A percentile compares a stretch with the other conserved stretches of the same genome.
Evolutionary conservation across 2,113 vertebrate species (phyloP).

Genomic region (Labrus mixtus): DNA sequence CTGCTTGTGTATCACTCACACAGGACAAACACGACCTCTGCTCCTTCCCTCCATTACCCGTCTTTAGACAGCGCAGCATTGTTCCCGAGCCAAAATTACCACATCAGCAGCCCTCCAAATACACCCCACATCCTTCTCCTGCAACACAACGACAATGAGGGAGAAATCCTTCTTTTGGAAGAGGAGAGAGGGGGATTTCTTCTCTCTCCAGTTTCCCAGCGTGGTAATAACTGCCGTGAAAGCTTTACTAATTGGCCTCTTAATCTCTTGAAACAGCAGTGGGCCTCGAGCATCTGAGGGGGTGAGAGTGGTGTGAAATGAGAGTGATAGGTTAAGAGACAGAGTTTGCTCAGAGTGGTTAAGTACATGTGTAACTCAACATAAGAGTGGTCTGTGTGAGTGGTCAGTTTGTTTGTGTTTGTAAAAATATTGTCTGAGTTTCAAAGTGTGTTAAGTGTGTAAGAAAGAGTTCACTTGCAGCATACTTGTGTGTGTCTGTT

Average conservation of each 20-base stretch:
- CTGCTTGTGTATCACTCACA: slow-evolving; percentile 15
- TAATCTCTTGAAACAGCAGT: slow-evolving; percentile 46
- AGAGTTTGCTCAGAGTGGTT: not conserved
- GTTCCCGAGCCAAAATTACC: slow-evolving; percentile 72
- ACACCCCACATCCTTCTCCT: slow-evolving; percentile 69
- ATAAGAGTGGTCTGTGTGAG: not conserved
- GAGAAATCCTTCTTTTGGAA: slow-evolving; percentile 69
- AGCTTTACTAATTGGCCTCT: slow-evolving; percentile 72
- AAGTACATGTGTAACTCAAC: not conserved
- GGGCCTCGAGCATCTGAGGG: slow-evolving; percentile 13
- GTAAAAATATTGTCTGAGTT: no score
- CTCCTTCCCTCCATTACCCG: slow-evolving; percentile 52
- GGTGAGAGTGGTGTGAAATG: slow-evolving; percentile 32
- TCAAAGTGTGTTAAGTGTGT: not conserved
- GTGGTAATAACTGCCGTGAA: slow-evolving; percentile 56
- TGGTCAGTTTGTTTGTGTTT: no score
- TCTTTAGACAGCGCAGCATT: slow-evolving; percentile 71
- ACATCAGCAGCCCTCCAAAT: slow-evolving; percentile 66
- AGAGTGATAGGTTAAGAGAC: slow-evolving; percentile 5
- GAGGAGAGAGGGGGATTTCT: slow-evolving; percentile 64
- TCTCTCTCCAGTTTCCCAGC: slow-evolving; percentile 65
- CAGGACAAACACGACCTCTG: slow-evolving; percentile 37
- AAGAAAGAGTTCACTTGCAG: not conserved
- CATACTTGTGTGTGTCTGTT: not conserved
- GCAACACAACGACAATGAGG: slow-evolving; percentile 62